A percentile compares a stretch with the other conserved stretches of the same genome.
Evolutionary conservation across 2,797 vertebrate genomes (phyloP).

Genomic region (Propithecus deckenii): DNA sequence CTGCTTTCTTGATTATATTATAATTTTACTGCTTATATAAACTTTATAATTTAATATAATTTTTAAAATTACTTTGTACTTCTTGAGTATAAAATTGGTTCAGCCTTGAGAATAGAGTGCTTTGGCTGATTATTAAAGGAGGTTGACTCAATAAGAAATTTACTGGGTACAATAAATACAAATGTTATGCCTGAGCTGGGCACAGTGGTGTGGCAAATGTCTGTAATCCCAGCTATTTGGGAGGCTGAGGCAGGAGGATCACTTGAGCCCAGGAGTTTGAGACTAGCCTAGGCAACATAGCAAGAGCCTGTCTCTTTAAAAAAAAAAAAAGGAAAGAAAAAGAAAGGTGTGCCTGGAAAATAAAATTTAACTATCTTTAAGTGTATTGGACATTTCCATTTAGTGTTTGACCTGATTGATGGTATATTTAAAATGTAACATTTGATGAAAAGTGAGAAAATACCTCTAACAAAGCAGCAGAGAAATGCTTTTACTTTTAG

Average conservation of each 20-base stretch:
- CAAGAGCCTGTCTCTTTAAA: neutral
- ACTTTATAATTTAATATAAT: neutral
- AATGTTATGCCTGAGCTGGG: neutral
- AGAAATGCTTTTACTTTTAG: neutral
- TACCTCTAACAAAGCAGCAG: conserved; percentile 1
- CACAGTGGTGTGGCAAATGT: neutral
- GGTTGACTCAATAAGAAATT: neutral
- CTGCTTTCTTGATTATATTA: neutral
- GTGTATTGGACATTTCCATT: conserved; percentile 4
- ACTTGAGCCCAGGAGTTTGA: neutral
- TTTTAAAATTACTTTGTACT: conserved; percentile 3
- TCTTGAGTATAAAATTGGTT: neutral
- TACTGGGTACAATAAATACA: neutral
- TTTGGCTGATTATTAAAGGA: conserved; percentile 34
- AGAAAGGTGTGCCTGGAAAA: neutral
- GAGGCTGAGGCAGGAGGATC: neutral
- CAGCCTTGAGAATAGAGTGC: neutral
- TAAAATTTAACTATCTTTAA: neutral
- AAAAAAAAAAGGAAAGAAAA: neutral
- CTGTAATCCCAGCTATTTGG: neutral
- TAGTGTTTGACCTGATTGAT: conserved; percentile 21
- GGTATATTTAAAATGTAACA: neutral
- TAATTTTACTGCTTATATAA: neutral
- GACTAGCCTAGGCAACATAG: neutral
- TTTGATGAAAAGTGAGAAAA: conserved; percentile 22